Conservation (phyloP, 2,113 vertebrate genomes). For the Tonatia bakeri region DNA sequence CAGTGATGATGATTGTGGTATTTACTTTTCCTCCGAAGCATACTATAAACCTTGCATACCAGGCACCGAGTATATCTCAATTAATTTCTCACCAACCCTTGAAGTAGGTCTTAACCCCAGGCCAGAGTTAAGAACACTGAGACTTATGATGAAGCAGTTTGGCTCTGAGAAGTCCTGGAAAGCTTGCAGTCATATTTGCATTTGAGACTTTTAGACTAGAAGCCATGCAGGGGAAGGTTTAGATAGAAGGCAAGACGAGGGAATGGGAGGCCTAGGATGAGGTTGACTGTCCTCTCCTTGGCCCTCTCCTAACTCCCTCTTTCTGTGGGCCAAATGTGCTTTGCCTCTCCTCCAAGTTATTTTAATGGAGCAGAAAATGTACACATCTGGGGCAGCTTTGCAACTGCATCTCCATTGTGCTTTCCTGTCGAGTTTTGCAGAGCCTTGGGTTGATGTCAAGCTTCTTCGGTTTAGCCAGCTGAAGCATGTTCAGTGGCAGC, state of each 20-base stretch:
- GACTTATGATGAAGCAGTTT: not conserved
- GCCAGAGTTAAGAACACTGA: not conserved
- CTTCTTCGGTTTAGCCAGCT: conserved; percentile 74
- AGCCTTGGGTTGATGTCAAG: conserved; percentile 56
- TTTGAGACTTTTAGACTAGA: not conserved
- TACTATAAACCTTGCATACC: not conserved
- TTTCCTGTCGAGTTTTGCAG: conserved; percentile 37
- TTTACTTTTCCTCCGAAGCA: not conserved
- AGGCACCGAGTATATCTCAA: not conserved
- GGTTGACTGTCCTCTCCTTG: conserved; percentile 1
- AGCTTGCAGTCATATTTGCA: not conserved
- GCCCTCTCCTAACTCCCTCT: not conserved
- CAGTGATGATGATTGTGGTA: not conserved
- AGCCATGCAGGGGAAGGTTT: not conserved
- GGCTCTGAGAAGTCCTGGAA: not conserved
- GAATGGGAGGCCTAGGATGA: not conserved
- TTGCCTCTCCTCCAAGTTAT: conserved; percentile 62
- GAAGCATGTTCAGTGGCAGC: conserved; percentile 74
- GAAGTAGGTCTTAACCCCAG: not conserved
- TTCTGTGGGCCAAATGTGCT: conserved; percentile 58
- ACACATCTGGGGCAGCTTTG: conserved; percentile 56
- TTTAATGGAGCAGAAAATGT: conserved; percentile 70
- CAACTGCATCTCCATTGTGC: not conserved
- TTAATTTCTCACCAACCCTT: not conserved
- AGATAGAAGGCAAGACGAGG: not conserved